Conservation (phyloP, 2,797 vertebrate species). For the Caiman crocodilus region DNA sequence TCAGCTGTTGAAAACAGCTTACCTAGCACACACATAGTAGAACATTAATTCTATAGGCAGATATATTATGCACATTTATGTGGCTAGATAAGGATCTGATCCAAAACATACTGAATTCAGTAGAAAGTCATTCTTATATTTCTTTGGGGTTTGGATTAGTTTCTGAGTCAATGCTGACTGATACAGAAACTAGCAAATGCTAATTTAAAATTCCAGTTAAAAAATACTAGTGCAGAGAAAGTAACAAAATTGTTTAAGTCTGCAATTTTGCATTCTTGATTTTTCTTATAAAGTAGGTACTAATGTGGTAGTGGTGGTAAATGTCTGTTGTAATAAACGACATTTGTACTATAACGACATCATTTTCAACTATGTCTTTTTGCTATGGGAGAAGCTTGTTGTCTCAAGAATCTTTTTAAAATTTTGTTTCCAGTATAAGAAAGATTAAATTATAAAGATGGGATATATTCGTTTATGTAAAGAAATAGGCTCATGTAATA, state of each 20-base stretch:
- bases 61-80: background rate
- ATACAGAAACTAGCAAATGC: conserved; percentile 5
- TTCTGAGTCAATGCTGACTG: background rate
- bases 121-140: background rate
- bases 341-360: background rate
- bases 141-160: conserved; percentile 1
- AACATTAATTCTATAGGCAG: background rate
- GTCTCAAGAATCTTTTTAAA: conserved; percentile 52
- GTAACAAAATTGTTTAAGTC: background rate
- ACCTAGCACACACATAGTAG: background rate
- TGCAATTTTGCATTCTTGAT: background rate
- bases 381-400: conserved; percentile 28
- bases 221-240: conserved; percentile 29
- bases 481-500: conserved; percentile 29
- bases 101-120: background rate
- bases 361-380: conserved; percentile 3
- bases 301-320: background rate
- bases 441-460: conserved; percentile 60
- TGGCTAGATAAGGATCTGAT: background rate
- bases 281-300: background rate
- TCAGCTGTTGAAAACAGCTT: background rate
- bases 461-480: conserved; percentile 24
- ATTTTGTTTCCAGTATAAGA: conserved; percentile 29
- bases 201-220: background rate
- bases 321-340: background rate